phyloP scores from a whole-genome alignment of 1,140 invertebrate species.

The Acromyrmex heyeri region DNA sequence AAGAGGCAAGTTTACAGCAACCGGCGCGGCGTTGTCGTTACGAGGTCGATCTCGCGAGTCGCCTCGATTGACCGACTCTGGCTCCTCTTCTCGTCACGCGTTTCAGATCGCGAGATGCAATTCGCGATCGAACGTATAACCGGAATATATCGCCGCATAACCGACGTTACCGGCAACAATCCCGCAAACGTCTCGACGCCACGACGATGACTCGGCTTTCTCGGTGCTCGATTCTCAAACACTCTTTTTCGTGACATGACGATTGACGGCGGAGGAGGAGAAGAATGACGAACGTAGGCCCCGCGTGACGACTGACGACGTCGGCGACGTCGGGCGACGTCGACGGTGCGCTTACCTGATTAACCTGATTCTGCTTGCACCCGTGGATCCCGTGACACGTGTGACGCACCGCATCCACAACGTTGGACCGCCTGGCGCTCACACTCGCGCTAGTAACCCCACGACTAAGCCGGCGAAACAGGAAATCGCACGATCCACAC shows the following conservation, averaged over 20 bases:
- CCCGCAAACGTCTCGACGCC: not conserved
- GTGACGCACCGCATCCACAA: constrained; percentile 80
- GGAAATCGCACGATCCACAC: constrained; percentile 84
- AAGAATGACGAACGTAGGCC: no score
- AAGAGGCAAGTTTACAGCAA: not conserved
- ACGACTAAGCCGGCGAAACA: constrained; percentile 71
- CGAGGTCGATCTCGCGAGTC: not conserved
- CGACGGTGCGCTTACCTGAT: constrained; percentile 67
- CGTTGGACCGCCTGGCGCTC: constrained; percentile 76
- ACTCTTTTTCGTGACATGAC: no score
- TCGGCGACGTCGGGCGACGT: not conserved
- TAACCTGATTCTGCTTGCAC: constrained; percentile 67
- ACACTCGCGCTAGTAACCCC: constrained; percentile 77
- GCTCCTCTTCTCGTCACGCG: not conserved
- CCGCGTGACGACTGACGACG: no score
- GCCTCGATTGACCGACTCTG: constrained; percentile 7
- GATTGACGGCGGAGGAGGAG: no score
- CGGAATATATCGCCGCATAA: not conserved
- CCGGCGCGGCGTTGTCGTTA: constrained; percentile 1
- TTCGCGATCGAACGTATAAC: not conserved
- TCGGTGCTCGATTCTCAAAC: no score
- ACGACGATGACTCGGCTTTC: no score
- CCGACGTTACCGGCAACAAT: constrained; percentile 10
- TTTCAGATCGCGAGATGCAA: not conserved
- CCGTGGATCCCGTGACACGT: constrained; percentile 72